Percentiles rank a stretch among this genome's conserved stretches.
phyloP scores from a whole-genome alignment of 2,797 vertebrate species.

The Peromyscus melanophrys region DNA sequence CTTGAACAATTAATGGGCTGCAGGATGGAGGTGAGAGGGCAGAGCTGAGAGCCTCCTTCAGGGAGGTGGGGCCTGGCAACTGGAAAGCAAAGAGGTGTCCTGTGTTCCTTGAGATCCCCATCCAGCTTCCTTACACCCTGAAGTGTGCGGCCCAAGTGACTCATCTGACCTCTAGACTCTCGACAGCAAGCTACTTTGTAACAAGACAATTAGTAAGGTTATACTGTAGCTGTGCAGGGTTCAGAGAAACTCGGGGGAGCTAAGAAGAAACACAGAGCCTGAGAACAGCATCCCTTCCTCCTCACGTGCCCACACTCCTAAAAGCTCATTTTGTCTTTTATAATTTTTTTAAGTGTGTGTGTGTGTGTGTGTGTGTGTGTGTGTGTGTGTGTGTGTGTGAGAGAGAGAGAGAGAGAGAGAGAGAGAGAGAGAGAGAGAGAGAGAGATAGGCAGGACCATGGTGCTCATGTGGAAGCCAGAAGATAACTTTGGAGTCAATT shows the following conservation, averaged over 20 bases:
- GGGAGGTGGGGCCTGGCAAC: conserved; percentile 63
- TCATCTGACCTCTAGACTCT: conserved; percentile 75
- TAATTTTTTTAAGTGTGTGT: background rate
- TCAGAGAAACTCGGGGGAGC: conserved; percentile 28
- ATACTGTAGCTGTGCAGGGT: conserved; percentile 61
- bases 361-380: background rate
- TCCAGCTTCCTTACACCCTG: conserved; percentile 79
- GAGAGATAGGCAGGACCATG: background rate
- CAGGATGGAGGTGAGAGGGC: conserved; percentile 29
- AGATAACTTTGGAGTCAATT: background rate
- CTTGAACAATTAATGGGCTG: conserved; percentile 74
- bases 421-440: too few species aligned
- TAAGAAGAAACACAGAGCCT: background rate
- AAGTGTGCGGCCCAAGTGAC: conserved; percentile 77
- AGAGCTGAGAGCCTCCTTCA: conserved; percentile 16
- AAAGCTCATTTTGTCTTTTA: background rate
- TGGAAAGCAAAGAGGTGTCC: conserved; percentile 73
- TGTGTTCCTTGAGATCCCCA: conserved; percentile 75
- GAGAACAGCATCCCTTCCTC: background rate
- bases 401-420: too few species aligned
- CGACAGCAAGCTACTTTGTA: conserved; percentile 74
- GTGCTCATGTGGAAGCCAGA: background rate
- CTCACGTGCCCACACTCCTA: background rate
- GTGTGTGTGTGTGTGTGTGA: background rate
- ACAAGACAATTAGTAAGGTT: conserved; percentile 81